Conservation (phyloP, 2,888 invertebrate species). For the Bembecia ichneumoniformis region DNA sequence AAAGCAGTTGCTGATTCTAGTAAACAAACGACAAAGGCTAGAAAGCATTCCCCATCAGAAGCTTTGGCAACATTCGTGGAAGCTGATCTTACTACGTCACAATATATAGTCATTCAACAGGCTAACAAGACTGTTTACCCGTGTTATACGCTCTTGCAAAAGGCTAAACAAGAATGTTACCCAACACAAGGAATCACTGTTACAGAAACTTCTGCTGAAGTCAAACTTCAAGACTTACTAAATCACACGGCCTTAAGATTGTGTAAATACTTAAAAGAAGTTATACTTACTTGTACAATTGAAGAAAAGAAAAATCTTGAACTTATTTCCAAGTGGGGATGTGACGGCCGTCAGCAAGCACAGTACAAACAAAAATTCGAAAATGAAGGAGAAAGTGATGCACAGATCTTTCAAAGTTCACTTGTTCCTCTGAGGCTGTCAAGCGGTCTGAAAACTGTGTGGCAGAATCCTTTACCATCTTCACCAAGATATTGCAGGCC, state of each 20-base stretch:
- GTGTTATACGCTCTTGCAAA: slow-evolving; percentile 6
- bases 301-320: not conserved
- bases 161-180: slow-evolving; percentile 9
- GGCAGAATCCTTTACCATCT: slow-evolving; percentile 4
- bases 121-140: slow-evolving; percentile 3
- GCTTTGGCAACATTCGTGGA: slow-evolving; percentile 7
- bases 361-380: slow-evolving; percentile 5
- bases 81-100: slow-evolving; percentile 4
- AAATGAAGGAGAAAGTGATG: slow-evolving; percentile 1
- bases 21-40: not conserved
- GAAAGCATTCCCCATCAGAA: not conserved
- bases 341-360: slow-evolving; percentile 4
- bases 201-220: slow-evolving; percentile 8
- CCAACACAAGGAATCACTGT: slow-evolving; percentile 4
- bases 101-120: slow-evolving; percentile 6
- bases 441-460: no score
- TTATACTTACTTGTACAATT: not conserved
- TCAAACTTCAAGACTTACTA: slow-evolving; percentile 8
- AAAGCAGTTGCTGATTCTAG: not conserved
- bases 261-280: not conserved
- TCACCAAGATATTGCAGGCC: not conserved
- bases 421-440: slow-evolving; percentile 2
- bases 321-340: slow-evolving; percentile 2
- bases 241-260: slow-evolving; percentile 10
- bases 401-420: slow-evolving; percentile 3